A percentile compares a stretch with the other conserved stretches of the same genome.
These are phyloP conservation scores for Hypomecis punctinalis DNA, from an alignment of 2,888 invertebrate species.

Conservation along the genomic window DNA sequence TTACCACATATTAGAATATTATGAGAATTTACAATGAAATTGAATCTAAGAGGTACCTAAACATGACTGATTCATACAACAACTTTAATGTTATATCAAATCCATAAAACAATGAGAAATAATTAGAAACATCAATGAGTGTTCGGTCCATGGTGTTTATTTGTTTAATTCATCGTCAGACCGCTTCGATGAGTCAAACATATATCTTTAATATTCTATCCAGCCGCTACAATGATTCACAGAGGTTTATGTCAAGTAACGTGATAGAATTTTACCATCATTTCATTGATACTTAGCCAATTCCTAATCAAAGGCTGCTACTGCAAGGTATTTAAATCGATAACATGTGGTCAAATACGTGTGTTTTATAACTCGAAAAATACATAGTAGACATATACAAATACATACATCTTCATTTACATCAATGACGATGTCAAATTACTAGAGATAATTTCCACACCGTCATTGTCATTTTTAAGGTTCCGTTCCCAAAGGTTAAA, in stretches of 20 bases:
- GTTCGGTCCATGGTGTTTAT: slow-evolving; percentile 28
- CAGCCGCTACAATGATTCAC: slow-evolving; percentile 46
- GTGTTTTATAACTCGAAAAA: no score
- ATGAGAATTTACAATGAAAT: background rate
- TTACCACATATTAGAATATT: background rate
- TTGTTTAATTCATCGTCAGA: slow-evolving; percentile 28
- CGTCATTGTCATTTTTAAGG: no score
- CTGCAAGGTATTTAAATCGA: no score
- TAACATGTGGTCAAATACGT: no score
- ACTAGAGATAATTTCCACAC: no score
- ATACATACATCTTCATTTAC: no score
- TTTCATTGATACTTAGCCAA: slow-evolving; percentile 34
- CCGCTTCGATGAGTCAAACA: slow-evolving; percentile 35
- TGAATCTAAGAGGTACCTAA: background rate
- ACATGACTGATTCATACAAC: background rate
- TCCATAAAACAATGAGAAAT: slow-evolving; percentile 9
- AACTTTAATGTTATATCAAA: background rate
- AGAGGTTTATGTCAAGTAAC: slow-evolving; percentile 40
- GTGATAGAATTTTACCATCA: slow-evolving; percentile 50
- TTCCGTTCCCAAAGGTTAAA: no score
- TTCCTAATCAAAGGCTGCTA: background rate
- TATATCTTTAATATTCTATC: slow-evolving; percentile 52
- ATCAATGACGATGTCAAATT: no score
- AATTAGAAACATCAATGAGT: slow-evolving; percentile 38
- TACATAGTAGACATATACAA: no score